Evolutionary conservation across 2,797 vertebrate genomes (phyloP).

Genomic region (Sylvilagus floridanus): DNA sequence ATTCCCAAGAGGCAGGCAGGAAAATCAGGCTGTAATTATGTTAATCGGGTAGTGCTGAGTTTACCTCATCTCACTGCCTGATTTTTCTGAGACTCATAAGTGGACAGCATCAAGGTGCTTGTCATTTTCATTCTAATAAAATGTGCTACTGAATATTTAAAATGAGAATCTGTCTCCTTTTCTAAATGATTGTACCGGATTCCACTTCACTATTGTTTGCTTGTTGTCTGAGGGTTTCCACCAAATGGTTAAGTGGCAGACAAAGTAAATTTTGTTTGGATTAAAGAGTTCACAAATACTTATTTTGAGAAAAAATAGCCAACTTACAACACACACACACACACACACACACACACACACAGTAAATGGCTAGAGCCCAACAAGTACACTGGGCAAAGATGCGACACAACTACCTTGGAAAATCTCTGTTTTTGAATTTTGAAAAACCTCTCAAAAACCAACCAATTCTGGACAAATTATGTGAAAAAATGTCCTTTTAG

Average conservation of each 20-base stretch:
- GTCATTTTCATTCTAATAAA: slow-evolving; percentile 66
- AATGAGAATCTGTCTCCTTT: slow-evolving; percentile 74
- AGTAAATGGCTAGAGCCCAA: background rate
- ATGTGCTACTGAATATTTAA: slow-evolving; percentile 79
- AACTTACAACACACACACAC: background rate
- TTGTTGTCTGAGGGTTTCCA: slow-evolving; percentile 63
- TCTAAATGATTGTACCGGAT: slow-evolving; percentile 65
- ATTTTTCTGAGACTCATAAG: slow-evolving; percentile 82
- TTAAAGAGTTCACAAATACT: slow-evolving; percentile 71
- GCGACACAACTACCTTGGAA: slow-evolving; percentile 33
- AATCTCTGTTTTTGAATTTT: background rate
- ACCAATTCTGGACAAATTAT: slow-evolving; percentile 14
- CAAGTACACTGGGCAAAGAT: slow-evolving; percentile 48
- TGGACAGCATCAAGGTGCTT: slow-evolving; percentile 72
- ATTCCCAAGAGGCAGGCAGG: slow-evolving; percentile 77
- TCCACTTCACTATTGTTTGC: slow-evolving; percentile 64
- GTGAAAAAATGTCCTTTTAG: slow-evolving; percentile 39
- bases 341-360: background rate
- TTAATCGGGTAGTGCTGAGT: slow-evolving; percentile 74
- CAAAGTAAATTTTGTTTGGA: slow-evolving; percentile 74
- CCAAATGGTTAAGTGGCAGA: slow-evolving; percentile 55
- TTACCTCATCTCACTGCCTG: slow-evolving; percentile 79
- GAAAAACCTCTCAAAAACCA: slow-evolving; percentile 53
- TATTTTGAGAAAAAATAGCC: slow-evolving; percentile 53
- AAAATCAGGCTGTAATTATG: slow-evolving; percentile 83